Percentiles rank a stretch among this genome's conserved stretches.
Conservation (phyloP, 2,113 vertebrate genomes). For the Cyprinodon tularosa region DNA sequence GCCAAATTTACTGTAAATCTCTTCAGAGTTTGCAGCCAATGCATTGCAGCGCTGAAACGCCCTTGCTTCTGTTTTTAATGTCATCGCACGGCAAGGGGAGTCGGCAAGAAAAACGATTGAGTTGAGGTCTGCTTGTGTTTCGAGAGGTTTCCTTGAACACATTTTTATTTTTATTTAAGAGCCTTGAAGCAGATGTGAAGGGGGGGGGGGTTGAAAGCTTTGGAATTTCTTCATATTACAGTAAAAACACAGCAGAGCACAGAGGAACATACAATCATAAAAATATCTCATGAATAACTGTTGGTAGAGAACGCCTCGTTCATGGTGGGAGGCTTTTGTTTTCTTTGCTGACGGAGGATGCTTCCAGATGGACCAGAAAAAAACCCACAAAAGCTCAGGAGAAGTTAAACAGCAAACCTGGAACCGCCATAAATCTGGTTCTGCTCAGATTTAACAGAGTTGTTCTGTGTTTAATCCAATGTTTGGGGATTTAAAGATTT, state of each 20-base stretch:
- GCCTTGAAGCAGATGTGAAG: background rate
- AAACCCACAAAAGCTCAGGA: background rate
- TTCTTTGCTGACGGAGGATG: background rate
- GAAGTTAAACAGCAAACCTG: background rate
- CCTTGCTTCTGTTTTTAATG: slow-evolving; percentile 35
- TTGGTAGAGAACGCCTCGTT: background rate
- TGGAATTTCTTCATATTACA: background rate
- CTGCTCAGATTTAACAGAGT: background rate
- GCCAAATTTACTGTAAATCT: background rate
- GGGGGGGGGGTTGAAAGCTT: background rate
- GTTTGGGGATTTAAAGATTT: background rate
- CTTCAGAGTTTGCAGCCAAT: background rate
- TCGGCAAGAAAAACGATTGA: slow-evolving; percentile 13
- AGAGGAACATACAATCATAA: background rate
- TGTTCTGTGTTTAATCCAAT: background rate
- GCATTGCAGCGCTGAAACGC: slow-evolving; percentile 11
- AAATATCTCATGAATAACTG: background rate
- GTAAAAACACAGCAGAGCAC: background rate
- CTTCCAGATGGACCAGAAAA: background rate
- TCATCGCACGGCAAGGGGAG: slow-evolving; percentile 24
- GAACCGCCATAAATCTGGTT: background rate
- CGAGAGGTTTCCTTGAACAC: slow-evolving; percentile 4
- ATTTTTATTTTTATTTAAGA: background rate
- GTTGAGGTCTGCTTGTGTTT: slow-evolving; percentile 31
- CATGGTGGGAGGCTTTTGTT: slow-evolving; percentile 1